A percentile compares a stretch with the other conserved stretches of the same genome.
Conservation (phyloP, 2,888 invertebrate genomes). For the Leptogaster cylindrica region DNA sequence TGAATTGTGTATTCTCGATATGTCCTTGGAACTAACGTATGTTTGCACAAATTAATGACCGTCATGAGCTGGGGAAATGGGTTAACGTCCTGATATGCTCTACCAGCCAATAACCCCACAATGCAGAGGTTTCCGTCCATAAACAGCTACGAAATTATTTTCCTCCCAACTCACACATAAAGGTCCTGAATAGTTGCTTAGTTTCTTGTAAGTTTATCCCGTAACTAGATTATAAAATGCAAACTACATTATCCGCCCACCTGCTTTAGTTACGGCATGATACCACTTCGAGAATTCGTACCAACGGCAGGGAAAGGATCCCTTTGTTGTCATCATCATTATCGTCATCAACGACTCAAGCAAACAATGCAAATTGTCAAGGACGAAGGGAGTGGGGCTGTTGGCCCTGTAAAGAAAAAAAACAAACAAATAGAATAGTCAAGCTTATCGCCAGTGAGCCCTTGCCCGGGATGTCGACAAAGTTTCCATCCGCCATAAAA, state of each 20-base stretch:
- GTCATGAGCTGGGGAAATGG: neutral
- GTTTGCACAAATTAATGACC: conserved; percentile 5
- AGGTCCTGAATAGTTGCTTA: neutral
- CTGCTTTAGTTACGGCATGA: neutral
- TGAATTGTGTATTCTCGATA: too few species aligned
- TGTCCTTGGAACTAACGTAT: conserved; percentile 24
- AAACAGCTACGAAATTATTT: neutral
- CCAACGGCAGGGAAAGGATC: neutral
- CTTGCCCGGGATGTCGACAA: neutral
- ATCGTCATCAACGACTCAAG: conserved; percentile 23
- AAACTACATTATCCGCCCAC: conserved; percentile 9
- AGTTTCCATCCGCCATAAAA: conserved; percentile 22
- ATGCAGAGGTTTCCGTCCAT: too few species aligned
- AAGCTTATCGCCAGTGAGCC: conserved; percentile 18
- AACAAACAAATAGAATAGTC: neutral
- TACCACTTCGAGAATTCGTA: neutral
- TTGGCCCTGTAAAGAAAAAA: neutral
- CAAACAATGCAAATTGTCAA: neutral
- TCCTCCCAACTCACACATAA: neutral
- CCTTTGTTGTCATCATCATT: conserved; percentile 31
- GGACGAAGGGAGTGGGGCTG: neutral
- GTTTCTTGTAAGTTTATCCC: neutral
- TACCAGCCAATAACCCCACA: too few species aligned
- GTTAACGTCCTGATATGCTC: neutral
- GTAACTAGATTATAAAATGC: neutral